Base-by-base conservation (phyloP, 2,797 vertebrate species). In the Cirrhinus molitorella region DNA sequence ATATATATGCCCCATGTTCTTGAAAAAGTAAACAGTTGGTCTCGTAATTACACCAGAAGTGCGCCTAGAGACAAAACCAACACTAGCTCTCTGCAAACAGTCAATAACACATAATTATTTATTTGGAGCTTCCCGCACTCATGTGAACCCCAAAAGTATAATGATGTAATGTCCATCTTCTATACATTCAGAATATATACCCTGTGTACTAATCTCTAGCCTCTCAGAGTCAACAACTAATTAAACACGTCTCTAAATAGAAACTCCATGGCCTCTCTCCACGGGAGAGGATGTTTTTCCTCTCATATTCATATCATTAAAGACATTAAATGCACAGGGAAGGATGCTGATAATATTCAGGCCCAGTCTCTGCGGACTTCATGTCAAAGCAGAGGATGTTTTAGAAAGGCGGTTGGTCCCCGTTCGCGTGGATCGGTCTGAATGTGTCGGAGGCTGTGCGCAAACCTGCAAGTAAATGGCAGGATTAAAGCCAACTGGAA, bases 171-270 rank as follows among this genome's bases (percentile, higher is more conserved):
- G 34, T 55, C 55, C 37, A 43, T 53, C 13, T 74, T 77, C 34
- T 5, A 31, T 61, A 65, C 55, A 25, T 66, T 82, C 21, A 70
- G 34, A 72, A 67, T 31, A 51, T 49, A 55, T 25, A 73, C 37
- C 70, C 43, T 19, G 76, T 65, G 59, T 79, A 25, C 43, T 70
- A 70, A 25, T 77, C 67, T 40, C 66, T 68, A 79, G 57, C 51
- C 63, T 68, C 72, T 68, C 65, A 81, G 73, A 70, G 40, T 92
- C 92, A 93, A 90, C 84, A 79, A 63, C 90, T 94, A 94, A 95
- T 95, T 94, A 92, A 91, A 87, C 90, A 84, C 89, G 89, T 87
- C 90, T 90, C 89, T 94, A 92, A 94, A 93, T 94, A 95, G 92
- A 88, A 51, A 83, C 79, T 90, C 84, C 88, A 87, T 91, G 88